phyloP scores from a whole-genome alignment of 2,797 vertebrate species.

The Xiphophorus birchmanni region DNA sequence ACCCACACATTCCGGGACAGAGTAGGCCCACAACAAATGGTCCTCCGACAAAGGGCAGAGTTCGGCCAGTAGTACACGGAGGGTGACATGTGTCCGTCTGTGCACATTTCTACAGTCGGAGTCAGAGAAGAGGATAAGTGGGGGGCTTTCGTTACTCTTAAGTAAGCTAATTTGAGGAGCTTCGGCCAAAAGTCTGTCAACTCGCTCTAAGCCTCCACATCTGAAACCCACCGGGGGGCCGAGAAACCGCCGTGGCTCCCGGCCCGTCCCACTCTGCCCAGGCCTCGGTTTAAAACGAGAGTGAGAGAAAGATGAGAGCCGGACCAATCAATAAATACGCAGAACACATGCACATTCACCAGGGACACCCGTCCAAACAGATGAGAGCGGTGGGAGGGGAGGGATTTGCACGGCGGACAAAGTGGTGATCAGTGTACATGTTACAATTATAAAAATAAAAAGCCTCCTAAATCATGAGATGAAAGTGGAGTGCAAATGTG shows the following conservation, averaged over 20 bases:
- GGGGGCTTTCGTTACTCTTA: conserved; percentile 55
- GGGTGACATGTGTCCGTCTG: not conserved
- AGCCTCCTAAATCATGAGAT: conserved; percentile 79
- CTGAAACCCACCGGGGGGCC: conserved; percentile 39
- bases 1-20: conserved; percentile 81
- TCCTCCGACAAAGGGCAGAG: conserved; percentile 84
- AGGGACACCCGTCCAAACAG: conserved; percentile 36
- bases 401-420: conserved; percentile 63
- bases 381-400: conserved; percentile 35
- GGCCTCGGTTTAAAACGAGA: conserved; percentile 69
- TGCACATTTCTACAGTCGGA: conserved; percentile 21
- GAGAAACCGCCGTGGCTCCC: conserved; percentile 47
- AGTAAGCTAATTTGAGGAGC: conserved; percentile 64
- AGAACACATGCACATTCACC: conserved; percentile 66
- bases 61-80: conserved; percentile 68
- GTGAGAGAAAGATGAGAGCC: conserved; percentile 75
- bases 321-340: conserved; percentile 75
- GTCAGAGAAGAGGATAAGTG: conserved; percentile 33
- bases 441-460: conserved; percentile 81
- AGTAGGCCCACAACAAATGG: conserved; percentile 84
- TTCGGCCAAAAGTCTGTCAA: conserved; percentile 67
- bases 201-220: conserved; percentile 46
- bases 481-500: conserved; percentile 77
- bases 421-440: conserved; percentile 55
- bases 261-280: conserved; percentile 37